Evolutionary conservation across 2,113 vertebrate genomes (phyloP).

Genomic region (Microtus oregoni): DNA sequence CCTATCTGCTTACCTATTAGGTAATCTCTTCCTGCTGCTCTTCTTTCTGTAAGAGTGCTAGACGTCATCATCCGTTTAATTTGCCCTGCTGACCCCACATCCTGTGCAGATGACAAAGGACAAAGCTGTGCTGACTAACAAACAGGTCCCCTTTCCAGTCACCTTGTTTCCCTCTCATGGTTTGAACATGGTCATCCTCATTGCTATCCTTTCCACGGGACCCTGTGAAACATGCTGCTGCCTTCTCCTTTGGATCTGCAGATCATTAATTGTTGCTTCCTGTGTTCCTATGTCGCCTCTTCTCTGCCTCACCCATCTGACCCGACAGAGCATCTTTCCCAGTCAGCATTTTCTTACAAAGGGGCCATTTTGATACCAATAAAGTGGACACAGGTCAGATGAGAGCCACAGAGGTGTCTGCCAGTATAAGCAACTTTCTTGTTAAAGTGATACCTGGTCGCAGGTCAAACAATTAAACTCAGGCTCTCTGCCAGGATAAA

Average conservation of each 20-base stretch:
- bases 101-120: not conserved
- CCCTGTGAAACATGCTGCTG: too few relatives aligned
- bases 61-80: too few relatives aligned
- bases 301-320: not conserved
- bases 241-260: not conserved
- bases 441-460: not conserved
- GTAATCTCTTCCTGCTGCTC: not conserved
- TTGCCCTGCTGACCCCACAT: not conserved
- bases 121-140: not conserved
- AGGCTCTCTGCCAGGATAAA: not conserved
- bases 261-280: not conserved
- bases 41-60: too few relatives aligned
- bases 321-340: not conserved
- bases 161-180: not conserved
- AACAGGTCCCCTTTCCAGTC: too few relatives aligned
- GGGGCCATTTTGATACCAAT: not conserved
- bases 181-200: rapidly evolving
- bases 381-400: not conserved
- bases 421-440: not conserved
- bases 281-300: not conserved
- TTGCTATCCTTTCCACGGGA: not conserved
- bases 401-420: not conserved
- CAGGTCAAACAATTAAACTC: not conserved
- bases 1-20: too few relatives aligned
- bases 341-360: not conserved